Evolutionary conservation across 2,113 vertebrate genomes (phyloP), one percentile per base, ranked within the genome.

Genomic region (Hypomesus transpacificus): DNA sequence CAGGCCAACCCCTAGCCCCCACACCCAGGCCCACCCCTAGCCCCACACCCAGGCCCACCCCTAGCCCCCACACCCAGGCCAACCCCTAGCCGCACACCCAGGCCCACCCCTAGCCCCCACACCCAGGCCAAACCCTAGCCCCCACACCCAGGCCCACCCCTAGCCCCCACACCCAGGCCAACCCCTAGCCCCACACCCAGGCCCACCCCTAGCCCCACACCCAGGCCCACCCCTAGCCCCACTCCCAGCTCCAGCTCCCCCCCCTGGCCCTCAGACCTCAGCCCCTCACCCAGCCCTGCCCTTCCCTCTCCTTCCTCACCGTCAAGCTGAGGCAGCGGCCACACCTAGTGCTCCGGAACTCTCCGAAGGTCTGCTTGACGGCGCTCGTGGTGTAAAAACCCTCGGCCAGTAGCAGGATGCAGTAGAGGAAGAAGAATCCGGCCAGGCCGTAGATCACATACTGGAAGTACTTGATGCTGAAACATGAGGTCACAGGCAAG

Each of bases 371-470:
- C 93, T 98, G 95, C 90, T 96, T 96, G 80, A 99, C 95, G 3
- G 96, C 97, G 0, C 96, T 95, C 0, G 96, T 98, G 87, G 96
- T 94, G 91, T 99, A 99, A 92, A 99, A 99, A 59, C 97, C 97
- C 92, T 99, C 96, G 4, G 96, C 96, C 91, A 99, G 85, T 83
- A 99, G 90, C 88, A 98, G 91, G 80, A 97, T 93, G 77, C 97
- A 96, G 14, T 94, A 98, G 85, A 99, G 94, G 93, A 98, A 99
- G 93, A 99, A 99, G 93, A 99, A 99, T 28, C 95, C 94, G 26
- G 97, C 96, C 78, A 95, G 94, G 76, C 96, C 97, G 11, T 98
- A 99, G 92, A 99, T 97, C 87, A 96, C 90, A n/a, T 95, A 99
- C 90, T 99, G 97, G 91, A 98, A 96, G 70, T 94, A 95, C 71